Conservation (phyloP, 2,888 invertebrate species). For the Drosophila borborema region DNA sequence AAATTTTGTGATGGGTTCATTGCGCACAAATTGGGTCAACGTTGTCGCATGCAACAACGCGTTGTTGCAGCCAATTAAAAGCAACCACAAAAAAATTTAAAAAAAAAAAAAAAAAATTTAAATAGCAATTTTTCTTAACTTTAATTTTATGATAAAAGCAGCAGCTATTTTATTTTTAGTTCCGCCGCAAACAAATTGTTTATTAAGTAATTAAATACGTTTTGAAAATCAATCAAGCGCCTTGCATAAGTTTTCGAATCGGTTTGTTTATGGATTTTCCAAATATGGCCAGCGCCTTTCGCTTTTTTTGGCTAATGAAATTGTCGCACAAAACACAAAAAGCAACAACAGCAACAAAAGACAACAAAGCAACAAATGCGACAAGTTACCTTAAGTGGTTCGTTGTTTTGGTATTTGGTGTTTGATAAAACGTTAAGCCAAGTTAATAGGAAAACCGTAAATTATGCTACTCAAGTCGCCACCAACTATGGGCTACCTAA, state of each 20-base stretch:
- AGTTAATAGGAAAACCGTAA: constrained; percentile 40
- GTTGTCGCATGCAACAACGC: constrained; percentile 53
- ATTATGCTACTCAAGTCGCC: constrained; percentile 51
- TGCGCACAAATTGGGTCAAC: constrained; percentile 73
- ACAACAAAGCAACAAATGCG: constrained; percentile 19
- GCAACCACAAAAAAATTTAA: neutral
- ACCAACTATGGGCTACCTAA: constrained; percentile 4
- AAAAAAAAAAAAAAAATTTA: neutral
- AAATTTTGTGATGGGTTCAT: constrained; percentile 62
- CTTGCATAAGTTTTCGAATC: constrained; percentile 63
- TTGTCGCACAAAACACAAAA: constrained; percentile 62
- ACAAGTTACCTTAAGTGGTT: constrained; percentile 63
- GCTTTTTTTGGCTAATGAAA: constrained; percentile 75
- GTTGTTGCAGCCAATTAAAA: constrained; percentile 44
- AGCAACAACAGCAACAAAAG: constrained; percentile 11
- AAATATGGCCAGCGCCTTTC: constrained; percentile 61
- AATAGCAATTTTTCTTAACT: constrained; percentile 17
- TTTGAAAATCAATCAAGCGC: constrained; percentile 66
- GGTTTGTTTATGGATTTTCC: constrained; percentile 44
- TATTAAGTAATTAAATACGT: constrained; percentile 68
- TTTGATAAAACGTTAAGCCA: constrained; percentile 44
- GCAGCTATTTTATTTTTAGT: constrained; percentile 21
- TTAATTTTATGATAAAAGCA: neutral
- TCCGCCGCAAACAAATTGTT: constrained; percentile 32
- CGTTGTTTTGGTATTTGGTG: constrained; percentile 45